phyloP scores from a whole-genome alignment of 2,888 invertebrate species.

The Caenorhabditis sinica region DNA sequence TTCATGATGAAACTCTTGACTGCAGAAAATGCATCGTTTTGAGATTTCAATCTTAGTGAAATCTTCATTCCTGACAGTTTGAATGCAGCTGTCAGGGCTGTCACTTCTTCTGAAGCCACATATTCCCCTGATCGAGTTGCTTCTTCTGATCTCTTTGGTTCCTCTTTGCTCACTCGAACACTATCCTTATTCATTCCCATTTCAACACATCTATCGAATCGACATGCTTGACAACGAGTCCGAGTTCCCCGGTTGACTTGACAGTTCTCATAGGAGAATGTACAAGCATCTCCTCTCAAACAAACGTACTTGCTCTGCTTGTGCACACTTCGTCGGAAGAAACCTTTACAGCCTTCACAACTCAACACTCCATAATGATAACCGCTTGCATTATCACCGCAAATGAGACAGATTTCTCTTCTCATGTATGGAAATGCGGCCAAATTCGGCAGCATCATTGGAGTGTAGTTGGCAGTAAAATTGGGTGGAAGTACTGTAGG shows the following conservation, averaged over 20 bases:
- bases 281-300: slow-evolving; percentile 71
- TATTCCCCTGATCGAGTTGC: not conserved
- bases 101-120: not conserved
- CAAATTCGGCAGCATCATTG: slow-evolving; percentile 31
- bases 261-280: slow-evolving; percentile 34
- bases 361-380: slow-evolving; percentile 77
- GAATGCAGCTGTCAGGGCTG: not conserved
- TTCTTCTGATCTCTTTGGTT: not conserved
- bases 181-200: slow-evolving; percentile 71
- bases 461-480: slow-evolving; percentile 18
- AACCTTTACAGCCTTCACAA: slow-evolving; percentile 80
- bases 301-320: slow-evolving; percentile 71
- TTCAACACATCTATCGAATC: slow-evolving; percentile 75
- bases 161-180: slow-evolving; percentile 27
- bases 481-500: slow-evolving; percentile 1
- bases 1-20: slow-evolving; percentile 10
- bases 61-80: not conserved
- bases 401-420: slow-evolving; percentile 68
- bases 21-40: not conserved
- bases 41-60: not conserved
- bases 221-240: slow-evolving; percentile 80
- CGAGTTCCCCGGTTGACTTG: slow-evolving; percentile 70
- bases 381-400: slow-evolving; percentile 74
- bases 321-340: slow-evolving; percentile 79
- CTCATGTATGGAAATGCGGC: slow-evolving; percentile 28